These are phyloP conservation scores for Nomia melanderi DNA, from an alignment of 1,140 invertebrate genomes.

Conservation along the genomic window DNA sequence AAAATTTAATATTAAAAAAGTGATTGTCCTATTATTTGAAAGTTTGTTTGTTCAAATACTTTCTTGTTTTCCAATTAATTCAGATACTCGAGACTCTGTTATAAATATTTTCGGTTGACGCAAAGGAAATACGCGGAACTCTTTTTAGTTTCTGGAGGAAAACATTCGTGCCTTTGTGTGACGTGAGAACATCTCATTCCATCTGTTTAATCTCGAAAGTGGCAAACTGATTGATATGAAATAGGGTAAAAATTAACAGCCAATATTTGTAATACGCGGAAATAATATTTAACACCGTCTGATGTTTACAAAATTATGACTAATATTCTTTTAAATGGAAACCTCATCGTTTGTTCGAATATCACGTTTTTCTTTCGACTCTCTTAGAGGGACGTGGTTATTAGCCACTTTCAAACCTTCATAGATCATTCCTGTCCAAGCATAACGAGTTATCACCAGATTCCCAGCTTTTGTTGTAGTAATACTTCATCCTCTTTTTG, in stretches of 20 bases:
- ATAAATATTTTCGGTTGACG: conserved; percentile 3
- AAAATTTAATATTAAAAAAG: no score
- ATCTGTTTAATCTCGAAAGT: not conserved
- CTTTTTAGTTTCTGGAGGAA: not conserved
- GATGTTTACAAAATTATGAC: not conserved
- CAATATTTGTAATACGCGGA: no score
- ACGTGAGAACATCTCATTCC: not conserved
- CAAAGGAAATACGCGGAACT: not conserved
- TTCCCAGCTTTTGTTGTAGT: not conserved
- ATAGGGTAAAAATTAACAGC: no score
- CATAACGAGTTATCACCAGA: not conserved
- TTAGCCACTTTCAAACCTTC: not conserved
- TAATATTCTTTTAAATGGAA: not conserved
- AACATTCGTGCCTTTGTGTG: not conserved
- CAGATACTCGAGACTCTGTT: no score
- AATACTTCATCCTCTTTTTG: not conserved
- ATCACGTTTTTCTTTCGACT: not conserved
- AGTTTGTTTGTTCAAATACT: no score
- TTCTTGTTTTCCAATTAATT: no score
- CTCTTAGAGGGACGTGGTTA: not conserved
- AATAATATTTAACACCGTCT: no score
- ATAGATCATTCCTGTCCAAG: not conserved
- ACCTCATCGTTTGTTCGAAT: not conserved
- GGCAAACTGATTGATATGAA: no score
- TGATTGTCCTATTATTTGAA: no score